Base-by-base conservation (phyloP, 2,888 invertebrate species). In the Chrysolina oricalcia region DNA sequence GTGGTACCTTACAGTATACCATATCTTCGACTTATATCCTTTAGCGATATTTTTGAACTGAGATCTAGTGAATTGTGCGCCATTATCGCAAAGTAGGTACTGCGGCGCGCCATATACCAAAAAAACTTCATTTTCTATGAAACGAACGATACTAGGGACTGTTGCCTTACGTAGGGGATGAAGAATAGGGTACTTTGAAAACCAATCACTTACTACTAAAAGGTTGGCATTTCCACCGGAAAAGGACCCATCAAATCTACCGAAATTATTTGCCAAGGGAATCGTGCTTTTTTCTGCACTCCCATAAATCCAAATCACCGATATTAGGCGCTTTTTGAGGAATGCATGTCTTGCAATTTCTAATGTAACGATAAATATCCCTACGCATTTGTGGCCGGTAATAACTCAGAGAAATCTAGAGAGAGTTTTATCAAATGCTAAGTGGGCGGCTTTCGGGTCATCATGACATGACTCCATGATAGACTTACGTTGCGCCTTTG, bases 1-100 rank as follows among this genome's bases (percentile, higher is more conserved):
- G 27, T 84, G 78, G 67, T 87, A 86, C 10, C 73, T 27, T 0
- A 83, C 78, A 50, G 80, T 85, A 65, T 66, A 78, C 5, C 59
- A 53, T 10, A 83, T 53, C 23, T 66, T 74, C 0, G 76, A 62
- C 10, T 80, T 72, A 63, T 80, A 83, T 13, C 59, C 67, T 15
- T 46, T 3, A 48, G n/a, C 63, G 77, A 83, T 21, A 6, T 69
- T 46, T 21, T 48, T 46, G 27, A 77, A 75, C 41, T 63, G 48
- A 19, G 48, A 40, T 40, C 59, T 43, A 15, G 53, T 17, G 41
- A 69, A 76, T 62, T 82, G 81, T 15, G 17, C 70, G 2, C 83
- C 84, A 63, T 82, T 83, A 70, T 83, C 83, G 10, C 77, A 76
- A 21, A 78, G 72, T 3, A 83, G 13, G 6, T 15, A 56, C 71